These are phyloP conservation scores for Rotaria socialis DNA, from an alignment of 2,888 invertebrate genomes.

Conservation along the genomic window DNA sequence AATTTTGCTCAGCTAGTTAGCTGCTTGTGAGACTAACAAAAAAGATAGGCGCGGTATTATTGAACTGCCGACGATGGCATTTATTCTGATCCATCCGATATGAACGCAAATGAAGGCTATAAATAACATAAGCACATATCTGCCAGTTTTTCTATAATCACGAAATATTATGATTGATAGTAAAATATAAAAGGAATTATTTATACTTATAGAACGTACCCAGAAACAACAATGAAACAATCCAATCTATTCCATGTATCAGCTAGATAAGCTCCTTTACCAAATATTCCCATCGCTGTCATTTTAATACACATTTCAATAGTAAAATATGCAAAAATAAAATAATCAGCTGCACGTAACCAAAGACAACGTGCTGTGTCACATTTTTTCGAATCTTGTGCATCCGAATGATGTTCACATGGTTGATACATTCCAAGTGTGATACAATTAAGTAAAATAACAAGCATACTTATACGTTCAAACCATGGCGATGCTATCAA, in stretches of 20 bases:
- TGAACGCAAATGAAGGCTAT: too few relatives aligned
- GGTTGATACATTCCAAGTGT: conserved; percentile 99
- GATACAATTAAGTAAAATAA: conserved; percentile 93
- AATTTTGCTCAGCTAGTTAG: too few relatives aligned
- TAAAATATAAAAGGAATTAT: too few relatives aligned
- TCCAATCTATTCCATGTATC: conserved; percentile 98
- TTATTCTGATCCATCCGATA: too few relatives aligned
- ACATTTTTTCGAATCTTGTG: conserved; percentile 14
- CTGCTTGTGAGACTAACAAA: too few relatives aligned
- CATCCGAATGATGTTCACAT: conserved; percentile 62
- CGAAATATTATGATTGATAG: too few relatives aligned
- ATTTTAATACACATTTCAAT: conserved; percentile 97
- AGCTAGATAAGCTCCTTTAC: conserved; percentile 83
- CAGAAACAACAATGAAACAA: conserved; percentile 92
- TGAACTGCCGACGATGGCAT: too few relatives aligned
- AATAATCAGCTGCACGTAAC: conserved; percentile 85
- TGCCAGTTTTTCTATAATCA: too few relatives aligned
- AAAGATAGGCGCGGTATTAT: too few relatives aligned
- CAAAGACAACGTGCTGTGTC: conserved; percentile 60
- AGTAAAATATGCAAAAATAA: conserved; percentile 95
- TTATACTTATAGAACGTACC: conserved; percentile 65
- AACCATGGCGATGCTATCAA: conserved; percentile 99
- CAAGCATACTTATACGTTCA: conserved; percentile 94
- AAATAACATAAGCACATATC: too few relatives aligned
- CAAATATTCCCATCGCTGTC: conserved; percentile 91